Base-by-base conservation (phyloP, 2,888 invertebrate genomes). In the Dioctria rufipes region DNA sequence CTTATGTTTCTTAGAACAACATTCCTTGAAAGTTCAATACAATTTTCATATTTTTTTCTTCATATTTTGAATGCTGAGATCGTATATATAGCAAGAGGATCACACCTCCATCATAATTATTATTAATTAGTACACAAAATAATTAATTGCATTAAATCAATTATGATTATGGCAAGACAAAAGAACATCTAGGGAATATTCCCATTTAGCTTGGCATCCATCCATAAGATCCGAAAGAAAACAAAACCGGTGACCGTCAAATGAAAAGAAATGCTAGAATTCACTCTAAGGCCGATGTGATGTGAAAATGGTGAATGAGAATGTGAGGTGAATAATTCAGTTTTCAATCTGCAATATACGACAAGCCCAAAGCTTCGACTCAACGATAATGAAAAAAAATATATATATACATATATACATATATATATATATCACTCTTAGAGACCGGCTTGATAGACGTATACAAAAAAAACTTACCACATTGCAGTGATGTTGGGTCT, bases 181-280 rank as follows among this genome's bases (percentile, higher is more conserved):
- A 54, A n/a, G 11, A 54, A 2, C 54, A 54, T 54, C n/a, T 8
- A 4, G 4, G 6, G 54, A 39, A 37, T 63, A n/a, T 39, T 63
- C 40, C 40, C 37, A 63, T 39, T 63, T 37, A 63, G 63, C 6
- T 25, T 63, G 63, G 63, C 63, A 39, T 37, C 63, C 63, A 39
- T 37, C 63, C 54, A n/a, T n/a, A n/a, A 54, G 25, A 6, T 40
- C 40, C 13, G 63, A 40, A 63, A 63, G 63, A 63, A 63, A 63
- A 63, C 40, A 63, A 63, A 63, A 63, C 63, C 63, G 63, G 39
- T 63, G 63, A 63, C 63, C 63, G 63, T 40, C 63, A 63, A 63
- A 63, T 40, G 63, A 63, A 63, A 63, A 63, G 63, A 63, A 63
- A 63, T 63, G 63, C 40, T 37, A 63, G 63, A 63, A 63, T 13